These are phyloP conservation scores for Phoeniculus purpureus DNA, from an alignment of 2,797 vertebrate species.

Conservation along the genomic window DNA sequence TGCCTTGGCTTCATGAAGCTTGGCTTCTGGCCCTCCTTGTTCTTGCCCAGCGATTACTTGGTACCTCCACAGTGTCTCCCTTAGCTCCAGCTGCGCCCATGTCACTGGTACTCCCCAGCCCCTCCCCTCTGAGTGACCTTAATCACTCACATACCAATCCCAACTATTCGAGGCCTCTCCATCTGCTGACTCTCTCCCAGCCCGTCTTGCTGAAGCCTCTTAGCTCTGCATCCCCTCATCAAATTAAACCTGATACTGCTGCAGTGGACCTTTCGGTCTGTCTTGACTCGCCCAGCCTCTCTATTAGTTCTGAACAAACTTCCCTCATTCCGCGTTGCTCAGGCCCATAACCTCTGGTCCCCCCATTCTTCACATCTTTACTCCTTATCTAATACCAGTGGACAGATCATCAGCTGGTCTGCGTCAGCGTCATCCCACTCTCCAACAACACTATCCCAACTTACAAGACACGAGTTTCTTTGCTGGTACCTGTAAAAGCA, in stretches of 20 bases:
- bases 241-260: not conserved
- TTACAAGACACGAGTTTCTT: constrained; percentile 12
- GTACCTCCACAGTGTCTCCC: not conserved
- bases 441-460: not conserved
- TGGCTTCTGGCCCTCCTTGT: not conserved
- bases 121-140: not conserved
- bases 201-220: not conserved
- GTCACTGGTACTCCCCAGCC: not conserved
- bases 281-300: not conserved
- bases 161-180: not conserved
- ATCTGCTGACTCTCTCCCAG: not conserved
- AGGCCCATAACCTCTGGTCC: not conserved
- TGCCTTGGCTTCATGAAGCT: not conserved
- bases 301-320: not conserved
- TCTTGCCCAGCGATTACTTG: accelerated
- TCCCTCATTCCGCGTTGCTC: not conserved
- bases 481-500: not conserved
- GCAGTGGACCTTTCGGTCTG: not conserved
- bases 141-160: not conserved
- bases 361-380: not conserved
- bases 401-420: not conserved
- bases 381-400: not conserved
- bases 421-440: not conserved
- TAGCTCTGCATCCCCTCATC: not conserved
- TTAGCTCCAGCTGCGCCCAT: not conserved